Evolutionary conservation across 2,888 invertebrate genomes (phyloP), one percentile per base, ranked within the genome.

Genomic region (Pantelozetes paolii): DNA sequence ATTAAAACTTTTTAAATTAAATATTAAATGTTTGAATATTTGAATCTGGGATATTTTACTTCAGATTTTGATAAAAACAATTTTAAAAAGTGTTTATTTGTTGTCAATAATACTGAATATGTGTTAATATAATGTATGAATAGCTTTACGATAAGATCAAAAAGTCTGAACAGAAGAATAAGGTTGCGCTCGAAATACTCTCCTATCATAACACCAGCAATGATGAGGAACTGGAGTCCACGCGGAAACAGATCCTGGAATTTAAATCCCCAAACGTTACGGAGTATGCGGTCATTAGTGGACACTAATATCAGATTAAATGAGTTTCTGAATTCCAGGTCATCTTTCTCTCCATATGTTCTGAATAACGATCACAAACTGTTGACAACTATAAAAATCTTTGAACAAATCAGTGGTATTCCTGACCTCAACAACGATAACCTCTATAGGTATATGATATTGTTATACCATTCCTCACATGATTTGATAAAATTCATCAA

Each of bases 171-270:
- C 91, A 92, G 81, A 91, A 91, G 81, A 91, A 91, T 82, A 83
- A 83, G 75, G 85, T 92, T 1, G 91, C 91, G 0, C 82, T 92
- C 59, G 92, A 92, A 82, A 91, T 92, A 0, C 82, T 92, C 5
- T 90, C 90, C 77, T 92, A 92, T 80, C 92, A 92, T 81, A 90
- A 90, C 79, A 89, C 89, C 2, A 90, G 90, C 80, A 86, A 86
- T 8, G 81, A 83, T 5, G 89, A 90, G 74, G 92, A 92, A 80
- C 87, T 89, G 48, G 77, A 79, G 5, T 74, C 42, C 18, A 71
- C 76, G 6, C 75, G 75, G 50, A 36, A 26, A 36, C 5, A 32
- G 40, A n/a, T 42, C 5, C 18, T 30, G 20, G 1, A 20, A 23
- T 67, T 67, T 6, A 36, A 42, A 67, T 1, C 42, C 20, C 40